Evolutionary conservation across 92 coral and sea anemone species (phyloP), one percentile per base, ranked within the genome.

Genomic region (Palythoa grandis): DNA sequence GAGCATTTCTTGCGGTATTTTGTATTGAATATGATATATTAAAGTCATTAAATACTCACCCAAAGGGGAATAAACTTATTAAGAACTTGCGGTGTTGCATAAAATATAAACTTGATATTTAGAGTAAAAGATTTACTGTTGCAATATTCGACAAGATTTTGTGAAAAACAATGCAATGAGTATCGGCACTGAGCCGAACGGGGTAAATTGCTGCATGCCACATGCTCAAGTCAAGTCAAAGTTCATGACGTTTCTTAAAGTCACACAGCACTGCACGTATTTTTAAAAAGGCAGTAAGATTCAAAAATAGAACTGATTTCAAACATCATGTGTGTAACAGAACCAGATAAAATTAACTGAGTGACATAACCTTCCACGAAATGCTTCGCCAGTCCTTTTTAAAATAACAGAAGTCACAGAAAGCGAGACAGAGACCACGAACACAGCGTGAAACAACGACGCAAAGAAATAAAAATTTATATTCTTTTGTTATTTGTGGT

Each of bases 381-480:
- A 4, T 1, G 68, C 47, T 20, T 52, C 82, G 12, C 37, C 5
- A 43, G 14, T 37, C 48, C 43, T 3, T 24, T 54, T 53, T 37
- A 38, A 53, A 4, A 76, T 47, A 54, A 76, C 82, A 76, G 82
- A 76, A 76, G 24, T 23, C 25, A 61, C 69, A 63, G 69, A 63
- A 5, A 63, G 69, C 69, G 2, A 76, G 52, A 69, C 74, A 69
- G 74, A 69, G 25, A 69, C 74, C 47, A 37, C 43, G 20, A 12
- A 4, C 43, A 15, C 19, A 7, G 17, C 17, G 40, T 69, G 17
- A 23, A 67, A 8, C 71, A 35, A 69, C 43, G 4, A 69, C 9
- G 5, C 9, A 69, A 69, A 69, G 11, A 35, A 69, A 13, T 13
- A 12, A 11, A 19, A 6, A 65, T 19, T n/a, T 0, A 22, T 11